These are phyloP conservation scores for Chesias legatella DNA, from an alignment of 2,888 invertebrate species.

Conservation along the genomic window DNA sequence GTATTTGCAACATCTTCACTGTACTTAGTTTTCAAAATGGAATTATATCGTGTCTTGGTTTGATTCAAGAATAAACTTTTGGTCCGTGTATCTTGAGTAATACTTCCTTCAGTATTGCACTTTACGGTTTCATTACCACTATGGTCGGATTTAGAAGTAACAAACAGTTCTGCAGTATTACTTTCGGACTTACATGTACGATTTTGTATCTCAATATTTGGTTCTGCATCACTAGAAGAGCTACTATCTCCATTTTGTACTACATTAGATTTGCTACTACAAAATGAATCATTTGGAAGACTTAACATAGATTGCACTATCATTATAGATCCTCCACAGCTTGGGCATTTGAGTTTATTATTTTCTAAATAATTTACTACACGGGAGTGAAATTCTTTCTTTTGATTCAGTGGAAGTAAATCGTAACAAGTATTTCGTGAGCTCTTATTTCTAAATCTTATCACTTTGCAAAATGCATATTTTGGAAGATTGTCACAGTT, in stretches of 20 bases:
- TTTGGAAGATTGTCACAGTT: constrained; percentile 59
- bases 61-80: constrained; percentile 12
- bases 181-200: constrained; percentile 3
- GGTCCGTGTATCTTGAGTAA: constrained; percentile 5
- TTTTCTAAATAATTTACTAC: constrained; percentile 73
- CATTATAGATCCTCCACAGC: constrained; percentile 69
- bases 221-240: constrained; percentile 9
- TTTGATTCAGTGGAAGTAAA: constrained; percentile 74
- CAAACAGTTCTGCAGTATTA: constrained; percentile 3
- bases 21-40: constrained; percentile 50
- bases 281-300: constrained; percentile 12
- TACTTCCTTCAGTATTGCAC: constrained; percentile 13
- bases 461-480: constrained; percentile 79
- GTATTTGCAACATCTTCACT: constrained; percentile 20
- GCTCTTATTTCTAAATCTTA: constrained; percentile 76
- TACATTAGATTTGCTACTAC: constrained; percentile 1
- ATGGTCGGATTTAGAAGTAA: constrained; percentile 1
- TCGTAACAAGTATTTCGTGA: constrained; percentile 78
- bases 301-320: constrained; percentile 49
- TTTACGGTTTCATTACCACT: constrained; percentile 1
- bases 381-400: constrained; percentile 77
- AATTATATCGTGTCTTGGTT: constrained; percentile 33
- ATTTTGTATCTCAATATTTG: constrained; percentile 1
- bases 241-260: neutral
- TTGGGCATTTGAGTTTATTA: constrained; percentile 70